Base-by-base conservation (phyloP, 1,140 invertebrate species). In the Psix sp. region DNA sequence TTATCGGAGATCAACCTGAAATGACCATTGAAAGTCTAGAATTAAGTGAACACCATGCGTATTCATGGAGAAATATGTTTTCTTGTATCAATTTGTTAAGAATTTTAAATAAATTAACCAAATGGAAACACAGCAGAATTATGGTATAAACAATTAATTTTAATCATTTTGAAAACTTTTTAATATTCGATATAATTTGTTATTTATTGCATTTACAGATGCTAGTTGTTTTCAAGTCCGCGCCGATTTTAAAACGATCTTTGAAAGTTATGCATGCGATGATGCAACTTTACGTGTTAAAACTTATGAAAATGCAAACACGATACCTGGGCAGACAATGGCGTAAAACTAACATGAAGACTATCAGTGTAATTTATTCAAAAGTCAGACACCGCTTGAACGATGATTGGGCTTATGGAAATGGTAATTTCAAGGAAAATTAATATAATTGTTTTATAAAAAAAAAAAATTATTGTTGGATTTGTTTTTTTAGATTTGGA, bases 321-420 rank as follows among this genome's bases (percentile, higher is more conserved):
- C 99, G 98, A 84, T 99, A 99, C 88, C 91, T 99, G 63, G 98
- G 98, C 0, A 88, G 98, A 14, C 98, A 99, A 80, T 99, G 98
- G 98, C 90, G 98, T 3, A 99, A 99, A 87, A 95, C 95, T 0
- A 99, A 99, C 84, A 99, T 99, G 98, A 99, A 99, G 85, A 98
- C 97, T 0, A 98, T 99, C 88, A 98, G 96, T 84, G 96, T 97
- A 24, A 99, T 99, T 82, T 99, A 99, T 87, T 93, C 96, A 45
- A 99, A 99, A 91, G 98, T 96, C 48, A 87, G 95, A 35, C 95
- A 96, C 89, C 91, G 96, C 42, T 88, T 99, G 0, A 99, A 98
- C 81, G 98, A 99, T 87, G 98, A 99, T 83, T 99, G 98, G 98
- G 98, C 98, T 9, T 99, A 96, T 90, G 98, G 98, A 24, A 99